These are phyloP conservation scores for Euura saliciscinereae DNA, from an alignment of 1,140 invertebrate genomes.

Conservation along the genomic window DNA sequence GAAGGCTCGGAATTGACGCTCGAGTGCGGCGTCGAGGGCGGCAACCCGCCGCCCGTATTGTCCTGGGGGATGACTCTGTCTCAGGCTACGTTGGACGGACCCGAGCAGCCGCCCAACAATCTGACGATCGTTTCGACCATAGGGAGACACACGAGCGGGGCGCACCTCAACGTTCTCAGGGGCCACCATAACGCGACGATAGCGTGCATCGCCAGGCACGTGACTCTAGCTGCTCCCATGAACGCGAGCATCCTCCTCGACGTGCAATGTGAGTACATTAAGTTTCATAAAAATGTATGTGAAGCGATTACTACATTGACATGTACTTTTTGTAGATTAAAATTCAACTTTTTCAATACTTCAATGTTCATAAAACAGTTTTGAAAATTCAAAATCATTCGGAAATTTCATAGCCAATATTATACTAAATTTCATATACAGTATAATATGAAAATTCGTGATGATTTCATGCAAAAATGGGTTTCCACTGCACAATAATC, in stretches of 20 bases:
- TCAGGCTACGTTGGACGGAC: slow-evolving; percentile 60
- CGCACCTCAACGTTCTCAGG: slow-evolving; percentile 70
- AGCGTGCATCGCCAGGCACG: slow-evolving; percentile 75
- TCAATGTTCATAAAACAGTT: no score
- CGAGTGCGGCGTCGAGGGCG: slow-evolving; percentile 83
- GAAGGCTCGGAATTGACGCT: slow-evolving; percentile 80
- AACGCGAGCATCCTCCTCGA: slow-evolving; percentile 77
- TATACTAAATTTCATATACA: no score
- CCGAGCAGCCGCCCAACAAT: slow-evolving; percentile 60
- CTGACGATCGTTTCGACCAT: slow-evolving; percentile 54
- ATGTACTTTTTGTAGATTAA: no score
- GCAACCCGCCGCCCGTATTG: slow-evolving; percentile 76
- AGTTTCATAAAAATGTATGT: no score
- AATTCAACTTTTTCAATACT: no score
- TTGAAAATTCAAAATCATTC: no score
- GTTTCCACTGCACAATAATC: no score
- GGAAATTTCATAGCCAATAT: no score
- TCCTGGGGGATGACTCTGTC: slow-evolving; percentile 73
- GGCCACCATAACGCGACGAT: slow-evolving; percentile 79
- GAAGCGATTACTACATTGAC: no score
- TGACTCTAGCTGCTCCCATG: slow-evolving; percentile 68
- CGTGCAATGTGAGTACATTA: slow-evolving; percentile 76
- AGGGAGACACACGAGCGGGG: slow-evolving; percentile 66
- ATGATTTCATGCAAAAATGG: no score
- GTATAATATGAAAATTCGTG: no score